Evolutionary conservation across 2,113 vertebrate genomes (phyloP), one percentile per base, ranked within the genome.

Genomic region (Synodontis membranacea): DNA sequence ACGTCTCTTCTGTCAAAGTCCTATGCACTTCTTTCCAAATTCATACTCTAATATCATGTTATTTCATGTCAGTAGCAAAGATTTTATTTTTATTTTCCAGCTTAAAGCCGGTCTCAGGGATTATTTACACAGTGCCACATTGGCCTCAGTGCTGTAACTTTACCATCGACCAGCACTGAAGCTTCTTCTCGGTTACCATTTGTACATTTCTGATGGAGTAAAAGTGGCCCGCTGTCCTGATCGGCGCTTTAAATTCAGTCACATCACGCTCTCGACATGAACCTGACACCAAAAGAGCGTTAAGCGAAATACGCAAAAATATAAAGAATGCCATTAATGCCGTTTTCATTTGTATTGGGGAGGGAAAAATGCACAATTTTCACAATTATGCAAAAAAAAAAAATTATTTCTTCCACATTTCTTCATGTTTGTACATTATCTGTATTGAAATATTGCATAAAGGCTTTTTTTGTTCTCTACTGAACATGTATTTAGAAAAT

Each of bases 341-440:
- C 12, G 9, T 68, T 66, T 81, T 84, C 68, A 64, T 85, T 89
- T 82, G 64, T 70, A 78, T 44, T 37, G 46, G 34, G 81, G 37
- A 74, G 17, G 31, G 5, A 3, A 48, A 21, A 56, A n/a, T 70
- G 86, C 85, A 89, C 88, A 89, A 86, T 46, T 48, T 89, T 86
- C 86, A 83, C 44, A 70, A 89, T 83, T 82, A 87, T 87, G 81
- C 31, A 86, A 83, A 52, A 60, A 46, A 39, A n/a, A 10, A 19
- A 44, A 50, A 21, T 84, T 70, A 85, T 17, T 89, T 87, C 84
- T 84, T 70, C 39, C 44, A n/a, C 75, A 62, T 84, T 54, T 58
- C 81, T 86, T 80, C 52, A 86, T 87, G 52, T 87, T 85, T 89
- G 72, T 89, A 86, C 76, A 62, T 79, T 28, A 87, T 83, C 80